Percentiles rank a stretch among this genome's conserved stretches.
Evolutionary conservation across 2,888 invertebrate species (phyloP).

Genomic region (Polymixis flavicincta): DNA sequence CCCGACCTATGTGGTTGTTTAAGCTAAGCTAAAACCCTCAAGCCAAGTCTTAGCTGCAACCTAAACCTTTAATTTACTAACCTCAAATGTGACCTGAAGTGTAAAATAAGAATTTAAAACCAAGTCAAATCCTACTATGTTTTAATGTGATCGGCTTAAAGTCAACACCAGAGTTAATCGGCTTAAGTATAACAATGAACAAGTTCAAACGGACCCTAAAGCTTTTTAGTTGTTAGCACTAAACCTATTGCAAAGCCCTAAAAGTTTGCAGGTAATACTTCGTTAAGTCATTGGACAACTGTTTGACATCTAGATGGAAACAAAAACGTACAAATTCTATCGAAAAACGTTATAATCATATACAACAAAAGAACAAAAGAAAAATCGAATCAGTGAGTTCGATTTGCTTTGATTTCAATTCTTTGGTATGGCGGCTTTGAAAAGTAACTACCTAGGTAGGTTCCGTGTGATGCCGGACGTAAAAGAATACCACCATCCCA

Average conservation of each 20-base stretch:
- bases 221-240: slow-evolving; percentile 45
- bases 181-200: slow-evolving; percentile 56
- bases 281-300: neutral
- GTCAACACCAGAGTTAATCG: slow-evolving; percentile 60
- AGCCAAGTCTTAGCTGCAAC: no score
- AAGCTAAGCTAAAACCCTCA: no score
- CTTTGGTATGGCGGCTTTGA: neutral
- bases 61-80: neutral
- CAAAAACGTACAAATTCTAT: neutral
- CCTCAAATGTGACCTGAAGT: slow-evolving; percentile 6
- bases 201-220: slow-evolving; percentile 53
- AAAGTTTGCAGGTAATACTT: slow-evolving; percentile 4
- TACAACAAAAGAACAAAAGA: neutral
- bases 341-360: neutral
- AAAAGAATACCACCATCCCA: no score
- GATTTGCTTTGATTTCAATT: neutral
- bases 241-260: slow-evolving; percentile 32
- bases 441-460: neutral
- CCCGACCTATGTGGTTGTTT: no score
- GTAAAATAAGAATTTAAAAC: slow-evolving; percentile 29
- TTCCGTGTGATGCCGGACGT: no score
- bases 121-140: slow-evolving; percentile 38
- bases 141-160: slow-evolving; percentile 61
- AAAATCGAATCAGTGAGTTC: neutral
- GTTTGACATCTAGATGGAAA: neutral